phyloP scores from a whole-genome alignment of 2,888 invertebrate species.

The Agonum fuliginosum region DNA sequence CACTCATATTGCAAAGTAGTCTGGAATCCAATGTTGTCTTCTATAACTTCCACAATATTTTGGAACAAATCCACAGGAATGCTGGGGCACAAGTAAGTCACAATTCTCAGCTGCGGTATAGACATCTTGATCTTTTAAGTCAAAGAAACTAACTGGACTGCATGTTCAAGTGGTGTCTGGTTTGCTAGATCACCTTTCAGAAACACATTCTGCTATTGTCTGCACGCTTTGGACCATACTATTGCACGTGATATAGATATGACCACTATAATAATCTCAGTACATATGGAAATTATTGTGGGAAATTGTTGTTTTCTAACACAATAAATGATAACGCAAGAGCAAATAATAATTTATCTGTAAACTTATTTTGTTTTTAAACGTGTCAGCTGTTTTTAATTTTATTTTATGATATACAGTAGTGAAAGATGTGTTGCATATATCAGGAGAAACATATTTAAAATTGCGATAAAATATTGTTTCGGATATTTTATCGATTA shows the following conservation, averaged over 20 bases:
- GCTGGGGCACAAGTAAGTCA: constrained; percentile 79
- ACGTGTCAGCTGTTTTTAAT: neutral
- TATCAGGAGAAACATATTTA: neutral
- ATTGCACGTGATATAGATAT: constrained; percentile 41
- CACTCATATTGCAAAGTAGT: constrained; percentile 78
- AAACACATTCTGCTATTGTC: constrained; percentile 49
- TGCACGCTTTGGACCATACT: constrained; percentile 40
- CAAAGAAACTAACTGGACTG: constrained; percentile 37
- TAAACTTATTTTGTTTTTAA: neutral
- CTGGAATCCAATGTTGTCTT: constrained; percentile 73
- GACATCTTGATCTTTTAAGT: constrained; percentile 44
- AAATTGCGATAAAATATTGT: too few relatives aligned
- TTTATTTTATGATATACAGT: neutral
- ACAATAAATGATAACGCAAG: neutral
- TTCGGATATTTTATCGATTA: neutral
- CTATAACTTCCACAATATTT: constrained; percentile 75
- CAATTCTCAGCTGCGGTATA: constrained; percentile 73
- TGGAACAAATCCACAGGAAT: constrained; percentile 79
- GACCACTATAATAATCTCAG: neutral
- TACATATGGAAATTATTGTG: neutral
- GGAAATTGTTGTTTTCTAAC: too few relatives aligned
- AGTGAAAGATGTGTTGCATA: neutral
- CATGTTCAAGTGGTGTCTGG: neutral
- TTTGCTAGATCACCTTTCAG: constrained; percentile 46
- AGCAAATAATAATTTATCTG: neutral